Base-by-base conservation (phyloP, 2,888 invertebrate genomes). In the Agonopterix alstromeriana region DNA sequence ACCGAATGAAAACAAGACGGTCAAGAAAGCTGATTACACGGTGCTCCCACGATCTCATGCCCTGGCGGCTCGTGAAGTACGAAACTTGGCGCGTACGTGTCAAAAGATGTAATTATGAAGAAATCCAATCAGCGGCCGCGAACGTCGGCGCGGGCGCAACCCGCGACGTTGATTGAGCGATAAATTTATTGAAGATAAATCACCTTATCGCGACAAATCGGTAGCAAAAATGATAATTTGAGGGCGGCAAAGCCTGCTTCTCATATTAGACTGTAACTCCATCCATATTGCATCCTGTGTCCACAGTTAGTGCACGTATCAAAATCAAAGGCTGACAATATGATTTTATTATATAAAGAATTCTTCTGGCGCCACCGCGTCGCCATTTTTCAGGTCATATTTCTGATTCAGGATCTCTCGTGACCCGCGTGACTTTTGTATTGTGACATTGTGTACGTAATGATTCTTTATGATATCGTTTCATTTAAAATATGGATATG, bases 41-140 rank as follows among this genome's bases (percentile, higher is more conserved):
- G 81, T 83, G 84, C 82, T 87, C 87, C 85, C 87, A 87, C 87
- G 87, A 82, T 85, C 86, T 77, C 81, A 61, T 80, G 82, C 72
- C 82, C 82, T 71, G 77, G 71, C 82, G 73, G 77, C 75, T 71
- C 67, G 75, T 67, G 72, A 73, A 75, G 84, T 79, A 84, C 82
- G 81, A 86, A 86, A 82, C 86, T 84, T 87, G 80, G 81, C 85
- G 80, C 81, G 77, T 81, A 83, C 85, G 77, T 83, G 87, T 88
- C 87, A 87, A 87, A 88, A 87, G 83, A 86, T 84, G 85, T 88
- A 88, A 88, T 88, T 88, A 87, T 83, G 83, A 86, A 83, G 84
- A 84, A 87, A 88, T 82, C 84, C 87, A 88, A 88, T 88, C 87
- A 88, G 76, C 78, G 72, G 69, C 64, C 69, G 73, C 73, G 58